Base-by-base conservation (phyloP, 1,140 invertebrate species). In the Drosophila sturtevanti region DNA sequence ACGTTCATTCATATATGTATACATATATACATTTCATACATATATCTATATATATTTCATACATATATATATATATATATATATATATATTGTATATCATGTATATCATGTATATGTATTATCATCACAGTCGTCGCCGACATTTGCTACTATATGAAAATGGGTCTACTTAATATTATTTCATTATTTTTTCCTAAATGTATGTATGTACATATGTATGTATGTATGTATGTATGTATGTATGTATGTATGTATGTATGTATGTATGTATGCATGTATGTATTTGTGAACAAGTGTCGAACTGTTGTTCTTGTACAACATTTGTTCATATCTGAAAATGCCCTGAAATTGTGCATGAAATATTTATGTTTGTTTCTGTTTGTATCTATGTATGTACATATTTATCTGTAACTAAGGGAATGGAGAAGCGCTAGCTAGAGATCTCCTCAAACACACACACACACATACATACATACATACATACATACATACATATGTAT, bases 401-500 rank as follows among this genome's bases (percentile, higher is more conserved):
- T 18, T 48, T 48, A 48, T 48, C 41, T 48, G 21, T 16, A 48
- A 48, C 16, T 21, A 48, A 21, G 12, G 12, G 12, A 18, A 7
- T 9, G 18, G 4, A 11, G 5, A 6, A 31, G 27, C 2, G 6
- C 27, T 6, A 31, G 27, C 27, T 4, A 31, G 5, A 31, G 27
- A 31, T 31, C 27, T 31, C 5, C 27, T 31, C 27, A 31, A 3
- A 31, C 27, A 6, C 27, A 31, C 27, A 6, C 27, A 31, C 27
- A 31, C 27, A 31, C n/a, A n/a, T n/a, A n/a, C n/a, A n/a, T n/a
- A n/a, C n/a, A n/a, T n/a, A n/a, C n/a, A n/a, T n/a, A n/a, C n/a
- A n/a, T n/a, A n/a, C n/a, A n/a, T n/a, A n/a, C n/a, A n/a, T n/a
- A 60, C 55, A 12, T 41, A 68, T 48, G 48, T 38, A 54, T 62